Evolutionary conservation across 2,888 invertebrate genomes (phyloP).

Genomic region (Cheilosia scutellata): DNA sequence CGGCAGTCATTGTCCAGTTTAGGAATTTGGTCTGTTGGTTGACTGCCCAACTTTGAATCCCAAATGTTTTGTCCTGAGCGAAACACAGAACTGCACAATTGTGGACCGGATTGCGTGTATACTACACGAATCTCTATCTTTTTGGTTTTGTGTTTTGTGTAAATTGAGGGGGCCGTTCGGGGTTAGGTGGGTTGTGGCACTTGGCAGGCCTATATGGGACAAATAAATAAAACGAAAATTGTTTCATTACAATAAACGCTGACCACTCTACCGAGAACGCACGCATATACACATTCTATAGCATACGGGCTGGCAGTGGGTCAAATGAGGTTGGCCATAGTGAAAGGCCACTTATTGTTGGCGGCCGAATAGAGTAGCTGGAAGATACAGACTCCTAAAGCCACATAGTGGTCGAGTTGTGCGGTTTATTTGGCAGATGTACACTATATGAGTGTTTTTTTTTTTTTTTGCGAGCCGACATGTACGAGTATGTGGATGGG

Average conservation of each 20-base stretch:
- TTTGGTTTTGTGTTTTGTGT: conserved; percentile 22
- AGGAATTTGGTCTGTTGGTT: conserved; percentile 4
- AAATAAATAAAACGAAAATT: conserved; percentile 67
- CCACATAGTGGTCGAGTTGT: conserved; percentile 58
- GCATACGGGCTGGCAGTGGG: conserved; percentile 13
- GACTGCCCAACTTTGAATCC: conserved; percentile 37
- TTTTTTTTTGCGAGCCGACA: neutral
- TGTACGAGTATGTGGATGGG: neutral
- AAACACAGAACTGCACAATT: conserved; percentile 16
- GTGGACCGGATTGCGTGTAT: conserved; percentile 5
- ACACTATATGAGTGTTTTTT: conserved; percentile 1
- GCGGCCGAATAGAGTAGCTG: conserved; percentile 24
- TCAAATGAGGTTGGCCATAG: conserved; percentile 44
- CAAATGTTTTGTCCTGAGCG: conserved; percentile 34
- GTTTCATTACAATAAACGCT: conserved; percentile 68
- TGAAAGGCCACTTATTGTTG: conserved; percentile 44
- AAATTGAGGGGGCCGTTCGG: conserved; percentile 1
- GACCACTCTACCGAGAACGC: conserved; percentile 37
- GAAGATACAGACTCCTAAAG: conserved; percentile 37
- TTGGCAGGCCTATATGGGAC: conserved; percentile 30
- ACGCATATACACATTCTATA: conserved; percentile 12
- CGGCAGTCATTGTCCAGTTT: conserved; percentile 32
- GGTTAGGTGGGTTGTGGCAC: conserved; percentile 2
- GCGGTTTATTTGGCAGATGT: conserved; percentile 54
- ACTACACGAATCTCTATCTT: conserved; percentile 1